These are phyloP conservation scores for Anarsia innoxiella DNA, from an alignment of 2,888 invertebrate genomes.

Conservation along the genomic window DNA sequence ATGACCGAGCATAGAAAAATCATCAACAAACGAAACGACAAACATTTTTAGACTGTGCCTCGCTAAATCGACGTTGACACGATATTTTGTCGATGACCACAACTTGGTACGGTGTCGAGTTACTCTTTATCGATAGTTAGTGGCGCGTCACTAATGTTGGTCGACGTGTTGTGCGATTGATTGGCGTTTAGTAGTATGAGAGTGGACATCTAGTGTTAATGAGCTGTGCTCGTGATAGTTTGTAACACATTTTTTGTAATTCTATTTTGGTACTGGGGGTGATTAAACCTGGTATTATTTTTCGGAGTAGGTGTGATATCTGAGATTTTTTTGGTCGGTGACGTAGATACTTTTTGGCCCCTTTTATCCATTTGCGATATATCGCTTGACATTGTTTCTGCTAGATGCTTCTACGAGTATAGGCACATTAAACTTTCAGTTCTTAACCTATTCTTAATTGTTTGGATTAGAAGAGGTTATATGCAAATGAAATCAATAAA, in stretches of 20 bases:
- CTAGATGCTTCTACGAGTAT: no score
- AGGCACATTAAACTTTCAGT: no score
- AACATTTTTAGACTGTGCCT: constrained; percentile 8
- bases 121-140: constrained; percentile 46
- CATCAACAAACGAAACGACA: background rate
- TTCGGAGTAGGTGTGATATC: no score
- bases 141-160: constrained; percentile 55
- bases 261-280: no score
- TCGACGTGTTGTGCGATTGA: constrained; percentile 59
- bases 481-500: no score
- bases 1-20: background rate
- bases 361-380: no score
- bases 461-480: no score
- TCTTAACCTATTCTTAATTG: no score
- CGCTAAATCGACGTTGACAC: constrained; percentile 43
- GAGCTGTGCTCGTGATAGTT: constrained; percentile 26
- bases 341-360: no score
- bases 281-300: no score
- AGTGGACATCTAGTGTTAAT: constrained; percentile 34
- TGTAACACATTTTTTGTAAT: constrained; percentile 31
- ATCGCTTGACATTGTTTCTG: no score
- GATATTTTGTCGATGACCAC: constrained; percentile 60
- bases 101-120: constrained; percentile 35
- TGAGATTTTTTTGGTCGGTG: no score
- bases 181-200: constrained; percentile 46